Evolutionary conservation across 2,113 vertebrate genomes (phyloP).

Genomic region (Channa maculata): DNA sequence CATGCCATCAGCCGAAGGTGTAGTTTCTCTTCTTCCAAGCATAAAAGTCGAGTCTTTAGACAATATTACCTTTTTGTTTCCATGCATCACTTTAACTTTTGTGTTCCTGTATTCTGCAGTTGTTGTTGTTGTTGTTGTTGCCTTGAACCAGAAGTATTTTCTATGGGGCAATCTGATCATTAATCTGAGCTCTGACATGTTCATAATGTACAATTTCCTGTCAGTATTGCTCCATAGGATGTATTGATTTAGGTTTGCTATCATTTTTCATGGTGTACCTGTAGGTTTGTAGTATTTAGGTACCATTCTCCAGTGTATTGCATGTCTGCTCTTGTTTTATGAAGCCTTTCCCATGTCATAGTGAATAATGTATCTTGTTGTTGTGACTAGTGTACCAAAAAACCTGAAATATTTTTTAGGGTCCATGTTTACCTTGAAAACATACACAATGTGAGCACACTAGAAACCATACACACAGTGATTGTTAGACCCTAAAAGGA

Average conservation of each 20-base stretch:
- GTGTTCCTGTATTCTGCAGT: neutral
- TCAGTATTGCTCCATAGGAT: conserved; percentile 17
- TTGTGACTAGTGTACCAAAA: neutral
- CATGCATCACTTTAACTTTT: neutral
- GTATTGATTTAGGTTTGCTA: conserved; percentile 20
- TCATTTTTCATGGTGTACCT: conserved; percentile 10
- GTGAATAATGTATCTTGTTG: neutral
- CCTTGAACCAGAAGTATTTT: neutral
- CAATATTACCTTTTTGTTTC: conserved; percentile 11
- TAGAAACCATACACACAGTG: neutral
- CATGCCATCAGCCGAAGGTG: neutral
- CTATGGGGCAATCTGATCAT: neutral
- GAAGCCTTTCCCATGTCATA: neutral
- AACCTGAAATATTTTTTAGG: neutral
- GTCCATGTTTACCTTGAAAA: neutral
- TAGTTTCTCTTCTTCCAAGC: neutral
- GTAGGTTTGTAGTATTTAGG: conserved; percentile 3
- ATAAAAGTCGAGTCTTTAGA: neutral
- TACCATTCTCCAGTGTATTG: neutral
- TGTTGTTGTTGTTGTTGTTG: neutral
- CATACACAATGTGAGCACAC: neutral
- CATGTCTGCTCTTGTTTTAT: neutral
- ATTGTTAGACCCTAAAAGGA: neutral
- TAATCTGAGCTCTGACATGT: conserved; percentile 23
- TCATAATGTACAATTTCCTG: conserved; percentile 3